phyloP scores from a whole-genome alignment of 1,140 invertebrate species.

The Chlorops oryzae region DNA sequence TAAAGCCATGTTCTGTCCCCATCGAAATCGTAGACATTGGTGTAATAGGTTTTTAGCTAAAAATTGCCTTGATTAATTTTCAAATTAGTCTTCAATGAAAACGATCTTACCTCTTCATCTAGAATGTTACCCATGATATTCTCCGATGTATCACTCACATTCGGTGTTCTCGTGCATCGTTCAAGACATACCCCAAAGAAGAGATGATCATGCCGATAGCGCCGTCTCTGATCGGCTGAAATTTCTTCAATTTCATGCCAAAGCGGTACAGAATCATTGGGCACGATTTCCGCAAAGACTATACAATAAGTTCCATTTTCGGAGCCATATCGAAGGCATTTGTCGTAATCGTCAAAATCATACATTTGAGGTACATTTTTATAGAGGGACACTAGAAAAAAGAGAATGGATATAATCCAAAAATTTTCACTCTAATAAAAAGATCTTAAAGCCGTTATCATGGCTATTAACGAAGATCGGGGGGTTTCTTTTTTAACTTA shows the following conservation, averaged over 20 bases:
- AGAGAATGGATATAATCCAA: too few relatives aligned
- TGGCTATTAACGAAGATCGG: too few relatives aligned
- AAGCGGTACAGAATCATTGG: constrained; percentile 30
- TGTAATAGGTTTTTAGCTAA: constrained; percentile 28
- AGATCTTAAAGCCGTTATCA: too few relatives aligned
- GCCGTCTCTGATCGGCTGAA: constrained; percentile 46
- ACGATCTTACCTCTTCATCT: constrained; percentile 26
- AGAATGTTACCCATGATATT: too few relatives aligned
- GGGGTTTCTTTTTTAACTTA: too few relatives aligned
- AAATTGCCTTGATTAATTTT: too few relatives aligned
- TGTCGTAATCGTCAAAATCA: constrained; percentile 49
- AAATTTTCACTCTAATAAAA: too few relatives aligned
- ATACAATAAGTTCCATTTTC: constrained; percentile 47
- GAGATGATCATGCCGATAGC: constrained; percentile 52
- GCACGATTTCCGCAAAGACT: constrained; percentile 47
- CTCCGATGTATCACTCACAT: too few relatives aligned
- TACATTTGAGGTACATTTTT: constrained; percentile 49
- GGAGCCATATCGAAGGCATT: constrained; percentile 36
- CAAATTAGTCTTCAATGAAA: too few relatives aligned
- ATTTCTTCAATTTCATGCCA: constrained; percentile 48
- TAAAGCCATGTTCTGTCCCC: too few relatives aligned
- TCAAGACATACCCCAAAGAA: constrained; percentile 51
- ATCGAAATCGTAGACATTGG: constrained; percentile 21
- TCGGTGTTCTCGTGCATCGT: constrained; percentile 21
- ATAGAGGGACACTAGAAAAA: too few relatives aligned